Evolutionary conservation across 2,113 vertebrate species (phyloP).

Genomic region (Connochaetes taurinus): DNA sequence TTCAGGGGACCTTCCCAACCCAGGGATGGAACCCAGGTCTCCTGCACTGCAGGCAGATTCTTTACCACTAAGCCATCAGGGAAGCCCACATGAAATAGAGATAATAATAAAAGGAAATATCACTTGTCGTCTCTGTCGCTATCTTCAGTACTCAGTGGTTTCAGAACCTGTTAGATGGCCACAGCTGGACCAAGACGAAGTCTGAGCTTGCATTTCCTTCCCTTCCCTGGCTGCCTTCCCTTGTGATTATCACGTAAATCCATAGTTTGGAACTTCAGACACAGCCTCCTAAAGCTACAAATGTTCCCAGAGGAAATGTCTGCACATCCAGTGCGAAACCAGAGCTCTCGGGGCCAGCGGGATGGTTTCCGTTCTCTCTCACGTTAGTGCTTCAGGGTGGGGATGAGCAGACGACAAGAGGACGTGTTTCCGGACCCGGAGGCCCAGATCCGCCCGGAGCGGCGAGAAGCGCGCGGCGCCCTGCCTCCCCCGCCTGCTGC

Average conservation of each 20-base stretch:
- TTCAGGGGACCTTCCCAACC: not conserved
- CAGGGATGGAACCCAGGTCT: not conserved
- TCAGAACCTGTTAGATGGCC: not conserved
- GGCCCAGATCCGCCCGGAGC: no score
- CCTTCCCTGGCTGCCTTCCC: not conserved
- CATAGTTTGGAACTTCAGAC: not conserved
- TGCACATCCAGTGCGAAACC: not conserved
- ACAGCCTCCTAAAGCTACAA: not conserved
- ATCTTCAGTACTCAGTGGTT: not conserved
- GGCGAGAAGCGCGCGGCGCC: accelerated
- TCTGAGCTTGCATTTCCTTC: not conserved
- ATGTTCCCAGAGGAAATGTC: not conserved
- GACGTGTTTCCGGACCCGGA: accelerated
- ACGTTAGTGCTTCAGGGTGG: not conserved
- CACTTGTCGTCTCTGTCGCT: not conserved
- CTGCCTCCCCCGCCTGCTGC: not conserved
- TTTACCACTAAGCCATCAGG: not conserved
- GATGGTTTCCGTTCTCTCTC: not conserved
- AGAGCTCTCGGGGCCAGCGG: not conserved
- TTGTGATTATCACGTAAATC: not conserved
- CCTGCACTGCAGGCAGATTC: not conserved
- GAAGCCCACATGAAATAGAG: not conserved
- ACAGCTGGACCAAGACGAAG: not conserved
- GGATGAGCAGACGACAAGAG: not conserved
- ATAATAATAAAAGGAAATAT: not conserved